Conservation (phyloP, 2,797 vertebrate genomes). For the Pogoniulus pusillus region DNA sequence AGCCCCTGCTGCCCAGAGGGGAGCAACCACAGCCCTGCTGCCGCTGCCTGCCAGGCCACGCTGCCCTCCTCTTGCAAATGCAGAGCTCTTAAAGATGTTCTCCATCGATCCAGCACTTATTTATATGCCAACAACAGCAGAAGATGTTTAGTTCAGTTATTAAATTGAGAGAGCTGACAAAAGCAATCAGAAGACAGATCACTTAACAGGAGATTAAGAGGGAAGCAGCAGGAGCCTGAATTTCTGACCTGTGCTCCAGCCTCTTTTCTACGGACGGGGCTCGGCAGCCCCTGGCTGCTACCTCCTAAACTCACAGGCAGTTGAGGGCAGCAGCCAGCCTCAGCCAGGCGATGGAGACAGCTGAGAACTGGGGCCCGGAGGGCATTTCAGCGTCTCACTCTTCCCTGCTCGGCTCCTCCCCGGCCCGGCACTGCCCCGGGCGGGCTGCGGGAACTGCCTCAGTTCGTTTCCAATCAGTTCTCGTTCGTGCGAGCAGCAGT, state of each 20-base stretch:
- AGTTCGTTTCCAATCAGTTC: slow-evolving; percentile 63
- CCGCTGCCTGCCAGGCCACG: not conserved
- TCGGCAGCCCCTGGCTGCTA: not conserved
- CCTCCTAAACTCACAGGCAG: not conserved
- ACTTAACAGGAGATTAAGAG: slow-evolving; percentile 68
- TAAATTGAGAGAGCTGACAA: slow-evolving; percentile 67
- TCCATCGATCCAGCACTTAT: slow-evolving; percentile 42
- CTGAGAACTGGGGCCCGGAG: not conserved
- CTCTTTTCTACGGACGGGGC: not conserved
- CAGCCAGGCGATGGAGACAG: not conserved
- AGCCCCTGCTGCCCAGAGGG: not conserved
- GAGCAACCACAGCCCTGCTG: not conserved
- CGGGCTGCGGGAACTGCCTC: slow-evolving; percentile 50
- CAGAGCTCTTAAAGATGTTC: slow-evolving; percentile 18
- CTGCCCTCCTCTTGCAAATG: slow-evolving; percentile 4
- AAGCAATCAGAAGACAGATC: slow-evolving; percentile 67
- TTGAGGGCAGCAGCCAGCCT: not conserved
- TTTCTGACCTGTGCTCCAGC: slow-evolving; percentile 41
- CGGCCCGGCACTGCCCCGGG: not conserved
- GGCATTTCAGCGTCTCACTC: not conserved
- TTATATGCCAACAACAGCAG: slow-evolving; percentile 37
- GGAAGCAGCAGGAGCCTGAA: not conserved
- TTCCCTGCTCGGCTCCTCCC: slow-evolving; percentile 8
- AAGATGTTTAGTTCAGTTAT: slow-evolving; percentile 50
- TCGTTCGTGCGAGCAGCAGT: slow-evolving; percentile 34